Percentiles rank a stretch among this genome's conserved stretches.
Evolutionary conservation across 2,888 invertebrate species (phyloP).

Genomic region (Xestia c-nigrum): DNA sequence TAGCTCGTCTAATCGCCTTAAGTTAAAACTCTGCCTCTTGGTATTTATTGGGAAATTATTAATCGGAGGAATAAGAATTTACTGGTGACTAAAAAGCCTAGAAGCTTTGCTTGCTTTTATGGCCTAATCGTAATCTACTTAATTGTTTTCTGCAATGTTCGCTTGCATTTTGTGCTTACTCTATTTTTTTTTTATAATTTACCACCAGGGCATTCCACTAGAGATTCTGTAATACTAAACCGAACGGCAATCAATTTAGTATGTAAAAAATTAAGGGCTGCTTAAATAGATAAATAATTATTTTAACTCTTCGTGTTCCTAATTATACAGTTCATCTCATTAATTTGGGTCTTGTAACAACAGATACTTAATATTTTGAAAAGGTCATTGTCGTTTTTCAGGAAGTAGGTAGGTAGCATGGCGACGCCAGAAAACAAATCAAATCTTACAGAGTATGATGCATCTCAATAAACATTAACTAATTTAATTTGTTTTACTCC

Average conservation of each 20-base stretch:
- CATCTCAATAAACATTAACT: background rate
- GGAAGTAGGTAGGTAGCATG: too few relatives aligned
- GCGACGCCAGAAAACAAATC: background rate
- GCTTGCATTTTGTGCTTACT: background rate
- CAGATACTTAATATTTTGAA: background rate
- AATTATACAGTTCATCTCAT: background rate
- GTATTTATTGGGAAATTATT: background rate
- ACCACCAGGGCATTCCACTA: background rate
- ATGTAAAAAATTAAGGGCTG: background rate
- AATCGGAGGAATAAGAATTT: background rate
- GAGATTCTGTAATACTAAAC: background rate
- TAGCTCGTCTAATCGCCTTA: too few relatives aligned
- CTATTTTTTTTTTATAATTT: background rate
- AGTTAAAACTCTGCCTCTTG: background rate
- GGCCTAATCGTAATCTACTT: background rate
- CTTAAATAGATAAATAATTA: background rate
- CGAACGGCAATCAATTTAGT: background rate
- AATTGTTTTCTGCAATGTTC: background rate
- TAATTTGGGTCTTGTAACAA: background rate
- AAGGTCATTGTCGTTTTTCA: background rate
- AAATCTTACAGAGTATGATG: background rate
- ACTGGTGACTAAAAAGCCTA: background rate
- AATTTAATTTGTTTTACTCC: background rate
- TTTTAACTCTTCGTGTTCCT: background rate
- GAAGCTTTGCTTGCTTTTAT: background rate